These are phyloP conservation scores for Petromus typicus DNA, from an alignment of 2,113 vertebrate genomes.

Conservation along the genomic window DNA sequence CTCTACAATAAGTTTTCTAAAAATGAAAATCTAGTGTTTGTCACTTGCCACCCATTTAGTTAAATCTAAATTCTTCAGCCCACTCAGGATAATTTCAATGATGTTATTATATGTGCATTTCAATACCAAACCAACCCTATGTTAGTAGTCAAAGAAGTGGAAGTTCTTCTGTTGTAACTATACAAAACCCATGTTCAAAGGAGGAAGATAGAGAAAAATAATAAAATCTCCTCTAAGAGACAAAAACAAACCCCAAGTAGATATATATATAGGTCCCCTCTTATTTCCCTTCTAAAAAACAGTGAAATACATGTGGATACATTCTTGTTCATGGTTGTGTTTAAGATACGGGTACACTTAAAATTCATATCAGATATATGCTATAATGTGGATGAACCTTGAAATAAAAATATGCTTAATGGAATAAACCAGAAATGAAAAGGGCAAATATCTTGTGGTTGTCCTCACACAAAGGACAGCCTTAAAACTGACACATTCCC, in stretches of 20 bases:
- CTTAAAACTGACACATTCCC: no score
- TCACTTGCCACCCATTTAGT: neutral
- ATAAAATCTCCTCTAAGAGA: neutral
- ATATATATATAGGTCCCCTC: neutral
- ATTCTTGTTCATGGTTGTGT: neutral
- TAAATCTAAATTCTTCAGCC: neutral
- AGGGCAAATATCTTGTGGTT: neutral
- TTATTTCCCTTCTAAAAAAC: neutral
- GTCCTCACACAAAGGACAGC: neutral
- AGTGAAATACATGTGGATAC: neutral
- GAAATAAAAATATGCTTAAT: slow-evolving; percentile 18
- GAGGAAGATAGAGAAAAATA: neutral
- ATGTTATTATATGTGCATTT: neutral
- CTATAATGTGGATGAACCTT: neutral
- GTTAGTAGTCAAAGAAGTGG: neutral
- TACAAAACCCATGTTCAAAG: neutral
- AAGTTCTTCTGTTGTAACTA: neutral
- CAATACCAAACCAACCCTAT: neutral
- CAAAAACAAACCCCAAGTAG: neutral
- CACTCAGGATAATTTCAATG: neutral
- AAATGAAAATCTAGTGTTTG: neutral
- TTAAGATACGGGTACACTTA: neutral
- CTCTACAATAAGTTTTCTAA: neutral
- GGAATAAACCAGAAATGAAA: neutral
- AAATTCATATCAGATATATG: neutral